Percentiles rank a stretch among this genome's conserved stretches.
Conservation (phyloP, 2,113 vertebrate species). For the Galbula dea region DNA sequence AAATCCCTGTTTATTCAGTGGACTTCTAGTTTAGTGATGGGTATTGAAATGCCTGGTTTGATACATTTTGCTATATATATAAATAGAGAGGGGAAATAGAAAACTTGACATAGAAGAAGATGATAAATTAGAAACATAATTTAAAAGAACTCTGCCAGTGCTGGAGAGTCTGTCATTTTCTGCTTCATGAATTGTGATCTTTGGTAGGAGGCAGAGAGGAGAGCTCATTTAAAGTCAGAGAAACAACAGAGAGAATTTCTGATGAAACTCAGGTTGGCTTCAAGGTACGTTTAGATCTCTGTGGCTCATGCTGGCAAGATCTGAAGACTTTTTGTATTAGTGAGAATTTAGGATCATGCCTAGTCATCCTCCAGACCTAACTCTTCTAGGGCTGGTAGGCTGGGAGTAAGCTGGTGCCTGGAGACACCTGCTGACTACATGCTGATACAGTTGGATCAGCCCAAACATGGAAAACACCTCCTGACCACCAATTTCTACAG, state of each 20-base stretch:
- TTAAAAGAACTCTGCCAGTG: conserved; percentile 21
- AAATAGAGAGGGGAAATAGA: conserved; percentile 14
- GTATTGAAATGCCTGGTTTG: not conserved
- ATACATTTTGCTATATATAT: conserved; percentile 4
- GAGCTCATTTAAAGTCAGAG: not conserved
- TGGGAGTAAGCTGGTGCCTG: not conserved
- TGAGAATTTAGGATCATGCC: not conserved
- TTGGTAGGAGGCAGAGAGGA: not conserved
- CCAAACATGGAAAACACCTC: not conserved
- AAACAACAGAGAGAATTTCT: conserved; percentile 44
- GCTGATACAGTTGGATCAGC: not conserved
- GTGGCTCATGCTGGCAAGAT: not conserved
- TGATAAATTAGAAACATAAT: conserved; percentile 32
- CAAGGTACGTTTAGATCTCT: not conserved
- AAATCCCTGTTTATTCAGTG: conserved; percentile 2
- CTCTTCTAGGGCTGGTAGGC: not conserved
- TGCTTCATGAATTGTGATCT: conserved; percentile 31
- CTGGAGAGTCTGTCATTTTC: conserved; percentile 1
- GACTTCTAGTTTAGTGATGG: not conserved
- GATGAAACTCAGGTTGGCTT: conserved; percentile 1
- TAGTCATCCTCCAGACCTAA: not conserved
- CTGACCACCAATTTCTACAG: not conserved
- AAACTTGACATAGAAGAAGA: conserved; percentile 16
- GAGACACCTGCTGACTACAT: not conserved
- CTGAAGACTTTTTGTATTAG: not conserved